Conservation (phyloP, 2,113 vertebrate species). For the Connochaetes taurinus region DNA sequence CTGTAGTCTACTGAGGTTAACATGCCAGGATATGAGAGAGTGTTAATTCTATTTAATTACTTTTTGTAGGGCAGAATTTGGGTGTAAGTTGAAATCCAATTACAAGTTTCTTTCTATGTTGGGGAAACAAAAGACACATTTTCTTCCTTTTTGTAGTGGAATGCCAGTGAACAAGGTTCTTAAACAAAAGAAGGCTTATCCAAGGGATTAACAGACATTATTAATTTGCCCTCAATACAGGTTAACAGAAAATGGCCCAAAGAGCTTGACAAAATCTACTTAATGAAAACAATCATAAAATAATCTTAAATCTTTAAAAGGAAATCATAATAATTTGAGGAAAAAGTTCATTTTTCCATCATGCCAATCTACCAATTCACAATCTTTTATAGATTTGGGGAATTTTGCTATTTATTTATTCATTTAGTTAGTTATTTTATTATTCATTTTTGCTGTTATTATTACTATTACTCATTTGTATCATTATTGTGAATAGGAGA, state of each 20-base stretch:
- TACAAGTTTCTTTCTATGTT: neutral
- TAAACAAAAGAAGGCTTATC: neutral
- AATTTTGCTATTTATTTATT: neutral
- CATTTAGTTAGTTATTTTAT: neutral
- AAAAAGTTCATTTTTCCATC: neutral
- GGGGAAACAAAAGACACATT: neutral
- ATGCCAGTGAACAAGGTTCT: neutral
- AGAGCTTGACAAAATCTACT: neutral
- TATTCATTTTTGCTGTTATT: neutral
- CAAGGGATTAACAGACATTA: neutral
- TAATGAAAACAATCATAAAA: neutral
- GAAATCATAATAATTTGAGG: neutral
- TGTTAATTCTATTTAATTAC: neutral
- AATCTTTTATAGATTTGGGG: neutral
- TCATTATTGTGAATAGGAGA: neutral
- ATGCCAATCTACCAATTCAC: neutral
- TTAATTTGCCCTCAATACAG: neutral
- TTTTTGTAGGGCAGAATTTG: neutral
- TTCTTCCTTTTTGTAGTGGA: neutral
- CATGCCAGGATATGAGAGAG: neutral
- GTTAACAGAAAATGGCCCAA: neutral
- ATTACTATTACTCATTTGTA: neutral
- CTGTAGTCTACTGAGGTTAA: neutral
- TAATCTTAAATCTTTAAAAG: neutral
- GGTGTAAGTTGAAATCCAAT: neutral